Conservation (phyloP, 1,140 invertebrate genomes). For the Brachionus rubens region DNA sequence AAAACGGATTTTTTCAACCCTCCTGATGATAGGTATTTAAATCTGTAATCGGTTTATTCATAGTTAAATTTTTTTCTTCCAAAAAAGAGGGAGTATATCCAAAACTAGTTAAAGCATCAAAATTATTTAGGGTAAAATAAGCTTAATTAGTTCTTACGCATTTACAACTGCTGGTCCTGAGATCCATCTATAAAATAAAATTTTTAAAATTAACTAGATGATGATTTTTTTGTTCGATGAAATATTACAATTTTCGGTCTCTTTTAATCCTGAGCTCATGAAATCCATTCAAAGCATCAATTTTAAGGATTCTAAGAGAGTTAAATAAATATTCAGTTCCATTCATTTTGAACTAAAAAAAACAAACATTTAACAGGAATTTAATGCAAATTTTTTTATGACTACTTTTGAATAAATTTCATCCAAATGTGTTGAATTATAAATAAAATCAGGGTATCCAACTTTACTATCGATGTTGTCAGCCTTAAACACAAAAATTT, state of each 20-base stretch:
- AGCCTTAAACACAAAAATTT: slow-evolving; percentile 45
- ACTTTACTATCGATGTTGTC: slow-evolving; percentile 49
- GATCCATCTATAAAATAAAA: slow-evolving; percentile 11
- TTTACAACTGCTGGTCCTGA: slow-evolving; percentile 39
- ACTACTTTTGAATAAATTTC: slow-evolving; percentile 50
- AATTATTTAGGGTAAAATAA: too few relatives aligned
- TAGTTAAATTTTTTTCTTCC: too few relatives aligned
- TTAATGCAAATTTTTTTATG: background rate
- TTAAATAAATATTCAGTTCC: slow-evolving; percentile 41
- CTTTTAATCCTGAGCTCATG: slow-evolving; percentile 1
- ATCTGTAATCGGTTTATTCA: too few relatives aligned
- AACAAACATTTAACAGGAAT: background rate
- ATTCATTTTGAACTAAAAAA: background rate
- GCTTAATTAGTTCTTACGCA: too few relatives aligned
- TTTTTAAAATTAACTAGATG: background rate
- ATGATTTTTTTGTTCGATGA: too few relatives aligned
- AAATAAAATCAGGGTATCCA: slow-evolving; percentile 52
- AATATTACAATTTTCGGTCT: slow-evolving; percentile 30
- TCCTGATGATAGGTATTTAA: too few relatives aligned
- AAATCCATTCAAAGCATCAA: background rate
- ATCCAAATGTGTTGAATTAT: slow-evolving; percentile 51
- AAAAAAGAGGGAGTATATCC: too few relatives aligned
- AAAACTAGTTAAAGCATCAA: too few relatives aligned
- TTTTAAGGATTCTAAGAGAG: slow-evolving; percentile 25
- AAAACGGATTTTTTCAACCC: too few relatives aligned